Evolutionary conservation across 2,888 invertebrate species (phyloP).

Genomic region (Drosophila kambysellisi): DNA sequence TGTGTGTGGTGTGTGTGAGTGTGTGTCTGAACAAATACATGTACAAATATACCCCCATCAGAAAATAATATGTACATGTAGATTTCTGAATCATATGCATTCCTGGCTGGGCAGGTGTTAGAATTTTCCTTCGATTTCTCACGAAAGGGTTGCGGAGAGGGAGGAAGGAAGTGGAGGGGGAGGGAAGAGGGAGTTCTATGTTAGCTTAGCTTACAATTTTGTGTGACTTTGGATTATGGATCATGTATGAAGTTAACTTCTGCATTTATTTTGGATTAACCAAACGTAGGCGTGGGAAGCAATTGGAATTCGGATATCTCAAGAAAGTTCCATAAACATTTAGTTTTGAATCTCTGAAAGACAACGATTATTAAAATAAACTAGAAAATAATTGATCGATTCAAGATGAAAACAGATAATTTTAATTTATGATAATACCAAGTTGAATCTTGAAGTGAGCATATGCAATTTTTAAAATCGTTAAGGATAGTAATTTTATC

Average conservation of each 20-base stretch:
- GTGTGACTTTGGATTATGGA: slow-evolving; percentile 65
- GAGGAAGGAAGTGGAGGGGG: fast-evolving
- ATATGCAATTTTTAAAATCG: not conserved
- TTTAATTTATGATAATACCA: not conserved
- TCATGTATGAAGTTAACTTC: slow-evolving; percentile 65
- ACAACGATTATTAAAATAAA: slow-evolving; percentile 8
- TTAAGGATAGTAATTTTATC: too few species aligned
- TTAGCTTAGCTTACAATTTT: slow-evolving; percentile 44
- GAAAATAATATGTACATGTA: slow-evolving; percentile 10
- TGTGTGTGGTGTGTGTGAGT: not conserved
- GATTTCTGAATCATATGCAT: slow-evolving; percentile 61
- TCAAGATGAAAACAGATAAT: not conserved
- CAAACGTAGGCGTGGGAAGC: slow-evolving; percentile 55
- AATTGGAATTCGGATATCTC: not conserved
- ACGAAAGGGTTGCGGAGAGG: not conserved
- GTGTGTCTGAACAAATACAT: slow-evolving; percentile 12
- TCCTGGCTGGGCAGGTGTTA: slow-evolving; percentile 58
- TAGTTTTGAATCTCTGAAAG: not conserved
- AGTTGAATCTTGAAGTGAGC: not conserved
- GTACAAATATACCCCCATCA: slow-evolving; percentile 16
- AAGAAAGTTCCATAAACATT: not conserved
- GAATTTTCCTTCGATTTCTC: slow-evolving; percentile 37
- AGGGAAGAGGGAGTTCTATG: not conserved
- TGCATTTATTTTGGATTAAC: slow-evolving; percentile 41
- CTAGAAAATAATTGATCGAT: slow-evolving; percentile 7